A percentile compares a stretch with the other conserved stretches of the same genome.
Conservation (phyloP, 2,888 invertebrate genomes). For the Microchrysa polita region DNA sequence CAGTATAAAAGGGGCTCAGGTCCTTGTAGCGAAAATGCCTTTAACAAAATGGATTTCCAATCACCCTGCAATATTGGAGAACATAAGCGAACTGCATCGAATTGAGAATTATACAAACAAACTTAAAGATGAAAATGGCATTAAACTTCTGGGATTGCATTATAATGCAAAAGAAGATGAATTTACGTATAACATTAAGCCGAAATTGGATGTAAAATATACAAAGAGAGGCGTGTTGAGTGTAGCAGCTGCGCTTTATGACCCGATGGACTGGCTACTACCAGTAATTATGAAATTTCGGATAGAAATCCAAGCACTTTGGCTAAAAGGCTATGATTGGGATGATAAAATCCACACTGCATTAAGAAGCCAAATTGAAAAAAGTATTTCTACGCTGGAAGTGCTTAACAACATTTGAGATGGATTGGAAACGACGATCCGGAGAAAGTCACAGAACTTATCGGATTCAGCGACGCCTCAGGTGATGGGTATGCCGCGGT, state of each 20-base stretch:
- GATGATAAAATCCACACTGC: background rate
- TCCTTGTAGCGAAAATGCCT: background rate
- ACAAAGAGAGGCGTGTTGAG: background rate
- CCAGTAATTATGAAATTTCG: background rate
- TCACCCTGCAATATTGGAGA: background rate
- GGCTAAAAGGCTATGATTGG: background rate
- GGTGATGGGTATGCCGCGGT: too few species aligned
- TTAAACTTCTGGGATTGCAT: background rate
- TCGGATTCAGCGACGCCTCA: too few species aligned
- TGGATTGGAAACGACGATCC: too few species aligned
- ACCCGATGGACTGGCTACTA: background rate
- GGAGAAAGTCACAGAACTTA: too few species aligned
- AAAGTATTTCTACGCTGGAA: too few species aligned
- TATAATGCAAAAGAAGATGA: background rate
- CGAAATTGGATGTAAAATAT: background rate
- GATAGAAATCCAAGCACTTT: background rate
- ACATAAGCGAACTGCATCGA: background rate
- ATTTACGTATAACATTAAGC: background rate
- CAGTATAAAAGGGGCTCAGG: background rate
- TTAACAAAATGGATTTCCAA: background rate
- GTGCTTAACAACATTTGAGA: too few species aligned
- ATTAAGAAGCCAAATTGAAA: too few species aligned
- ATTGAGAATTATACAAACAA: background rate
- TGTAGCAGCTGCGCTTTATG: background rate
- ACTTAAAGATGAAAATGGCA: background rate